Percentiles rank a stretch among this genome's conserved stretches.
phyloP scores from a whole-genome alignment of 2,888 invertebrate species.

The Odontothrips loti region DNA sequence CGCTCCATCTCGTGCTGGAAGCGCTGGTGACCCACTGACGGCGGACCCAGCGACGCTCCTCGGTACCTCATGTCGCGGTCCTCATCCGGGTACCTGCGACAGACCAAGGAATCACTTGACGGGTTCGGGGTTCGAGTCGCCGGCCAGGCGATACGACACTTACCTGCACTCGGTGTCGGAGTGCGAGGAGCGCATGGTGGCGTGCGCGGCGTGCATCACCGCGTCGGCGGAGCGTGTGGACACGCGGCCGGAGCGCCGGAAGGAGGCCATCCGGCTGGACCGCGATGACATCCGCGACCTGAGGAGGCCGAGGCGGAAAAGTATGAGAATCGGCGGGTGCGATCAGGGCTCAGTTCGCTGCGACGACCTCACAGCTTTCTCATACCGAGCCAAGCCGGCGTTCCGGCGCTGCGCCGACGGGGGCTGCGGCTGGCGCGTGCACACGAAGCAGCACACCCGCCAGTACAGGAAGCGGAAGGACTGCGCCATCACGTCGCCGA shows the following conservation, averaged over 20 bases:
- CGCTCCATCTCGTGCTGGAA: slow-evolving; percentile 17
- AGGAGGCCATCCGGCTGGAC: slow-evolving; percentile 38
- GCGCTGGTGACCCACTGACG: slow-evolving; percentile 9
- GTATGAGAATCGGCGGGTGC: not conserved
- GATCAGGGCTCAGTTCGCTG: too few relatives aligned
- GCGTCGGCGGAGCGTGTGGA: slow-evolving; percentile 57
- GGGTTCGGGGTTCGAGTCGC: not conserved
- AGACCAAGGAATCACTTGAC: slow-evolving; percentile 13
- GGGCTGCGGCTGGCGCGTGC: slow-evolving; percentile 70
- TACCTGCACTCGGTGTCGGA: slow-evolving; percentile 72
- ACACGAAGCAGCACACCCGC: slow-evolving; percentile 86
- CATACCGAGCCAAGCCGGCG: slow-evolving; percentile 45
- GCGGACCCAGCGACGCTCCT: slow-evolving; percentile 6
- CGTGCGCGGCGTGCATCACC: slow-evolving; percentile 55
- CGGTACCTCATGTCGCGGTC: not conserved
- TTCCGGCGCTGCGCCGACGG: slow-evolving; percentile 48
- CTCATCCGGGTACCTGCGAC: slow-evolving; percentile 29
- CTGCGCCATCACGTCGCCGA: slow-evolving; percentile 90
- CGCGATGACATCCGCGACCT: not conserved
- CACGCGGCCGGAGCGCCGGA: slow-evolving; percentile 41
- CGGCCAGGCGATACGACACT: not conserved
- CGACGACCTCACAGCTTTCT: not conserved
- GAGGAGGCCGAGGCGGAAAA: slow-evolving; percentile 37
- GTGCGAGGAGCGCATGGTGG: slow-evolving; percentile 58
- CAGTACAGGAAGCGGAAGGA: slow-evolving; percentile 91